A percentile compares a stretch with the other conserved stretches of the same genome.
Conservation (phyloP, 1,140 invertebrate species). For the Psilanteris sp. region DNA sequence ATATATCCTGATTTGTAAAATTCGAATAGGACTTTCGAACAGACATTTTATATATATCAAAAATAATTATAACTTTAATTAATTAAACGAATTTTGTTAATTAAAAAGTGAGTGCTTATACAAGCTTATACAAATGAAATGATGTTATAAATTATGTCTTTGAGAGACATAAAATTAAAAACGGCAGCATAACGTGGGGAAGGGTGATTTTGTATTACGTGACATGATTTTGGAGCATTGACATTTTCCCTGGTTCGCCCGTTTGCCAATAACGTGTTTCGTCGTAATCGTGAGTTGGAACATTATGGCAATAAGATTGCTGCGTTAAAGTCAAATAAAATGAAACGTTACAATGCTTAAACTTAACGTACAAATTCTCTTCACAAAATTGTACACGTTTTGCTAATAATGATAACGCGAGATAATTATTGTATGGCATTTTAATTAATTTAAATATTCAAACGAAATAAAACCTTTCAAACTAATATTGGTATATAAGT, state of each 20-base stretch:
- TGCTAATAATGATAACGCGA: too few relatives aligned
- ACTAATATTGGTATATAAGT: too few relatives aligned
- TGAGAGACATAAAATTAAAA: slow-evolving; percentile 61
- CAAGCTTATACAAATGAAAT: background rate
- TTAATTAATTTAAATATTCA: too few relatives aligned
- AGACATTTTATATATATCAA: too few relatives aligned
- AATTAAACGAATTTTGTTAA: too few relatives aligned
- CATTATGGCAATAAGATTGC: slow-evolving; percentile 29
- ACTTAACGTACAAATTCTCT: too few relatives aligned
- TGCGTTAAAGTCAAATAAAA: slow-evolving; percentile 24
- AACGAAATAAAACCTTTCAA: too few relatives aligned
- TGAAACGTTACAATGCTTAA: slow-evolving; percentile 12
- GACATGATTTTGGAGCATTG: slow-evolving; percentile 56
- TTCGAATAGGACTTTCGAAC: too few relatives aligned
- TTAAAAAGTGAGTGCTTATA: background rate
- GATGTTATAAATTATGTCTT: slow-evolving; percentile 28
- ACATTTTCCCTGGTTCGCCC: slow-evolving; percentile 26
- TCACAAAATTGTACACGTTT: too few relatives aligned
- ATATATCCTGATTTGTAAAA: too few relatives aligned
- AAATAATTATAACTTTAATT: too few relatives aligned
- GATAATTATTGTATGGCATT: too few relatives aligned
- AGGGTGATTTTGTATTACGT: slow-evolving; percentile 59
- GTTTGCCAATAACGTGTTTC: slow-evolving; percentile 33
- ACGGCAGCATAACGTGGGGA: slow-evolving; percentile 35
- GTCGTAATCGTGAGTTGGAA: background rate